Percentiles rank a stretch among this genome's conserved stretches.
Conservation (phyloP, 2,888 invertebrate genomes). For the Rhamphomyia laevipes region DNA sequence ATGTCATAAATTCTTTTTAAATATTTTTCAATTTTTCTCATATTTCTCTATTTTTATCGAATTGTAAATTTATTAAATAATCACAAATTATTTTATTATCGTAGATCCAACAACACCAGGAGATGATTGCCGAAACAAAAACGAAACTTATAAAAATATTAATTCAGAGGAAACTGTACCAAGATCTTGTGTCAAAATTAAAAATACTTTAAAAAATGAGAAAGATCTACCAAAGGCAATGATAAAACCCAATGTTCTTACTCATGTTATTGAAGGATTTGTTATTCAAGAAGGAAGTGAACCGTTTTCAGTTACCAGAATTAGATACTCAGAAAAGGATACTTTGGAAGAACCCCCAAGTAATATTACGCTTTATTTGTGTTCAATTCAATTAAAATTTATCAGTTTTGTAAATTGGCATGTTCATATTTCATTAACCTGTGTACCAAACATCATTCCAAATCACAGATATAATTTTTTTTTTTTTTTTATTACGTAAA, state of each 20-base stretch:
- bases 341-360: conserved; percentile 63
- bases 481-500: no score
- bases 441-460: no score
- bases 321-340: conserved; percentile 48
- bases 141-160: no score
- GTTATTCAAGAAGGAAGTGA: conserved; percentile 91
- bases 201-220: conserved; percentile 23
- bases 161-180: background rate
- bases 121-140: no score
- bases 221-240: conserved; percentile 67
- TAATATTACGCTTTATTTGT: conserved; percentile 40
- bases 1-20: no score
- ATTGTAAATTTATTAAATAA: no score
- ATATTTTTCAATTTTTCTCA: no score
- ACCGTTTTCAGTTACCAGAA: conserved; percentile 69
- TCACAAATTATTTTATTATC: no score
- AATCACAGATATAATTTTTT: no score
- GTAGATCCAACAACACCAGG: no score
- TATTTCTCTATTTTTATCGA: no score
- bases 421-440: no score
- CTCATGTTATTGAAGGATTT: conserved; percentile 94
- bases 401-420: background rate
- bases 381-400: background rate
- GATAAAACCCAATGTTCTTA: conserved; percentile 90
- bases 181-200: background rate